phyloP scores from a whole-genome alignment of 2,888 invertebrate genomes.

The Desoria tigrina region DNA sequence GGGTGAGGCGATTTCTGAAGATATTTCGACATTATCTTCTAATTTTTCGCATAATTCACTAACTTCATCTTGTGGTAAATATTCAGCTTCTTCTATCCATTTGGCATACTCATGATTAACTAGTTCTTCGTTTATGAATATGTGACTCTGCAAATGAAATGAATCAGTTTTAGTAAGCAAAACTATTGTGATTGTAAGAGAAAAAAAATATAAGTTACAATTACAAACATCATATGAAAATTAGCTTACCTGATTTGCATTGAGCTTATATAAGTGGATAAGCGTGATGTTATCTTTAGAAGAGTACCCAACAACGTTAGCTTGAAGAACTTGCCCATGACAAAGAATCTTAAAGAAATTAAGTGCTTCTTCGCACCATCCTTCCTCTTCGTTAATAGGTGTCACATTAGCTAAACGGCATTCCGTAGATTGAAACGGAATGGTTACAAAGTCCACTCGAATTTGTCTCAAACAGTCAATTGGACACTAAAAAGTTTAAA shows the following conservation, averaged over 20 bases:
- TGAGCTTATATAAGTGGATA: slow-evolving; percentile 77
- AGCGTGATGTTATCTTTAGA: slow-evolving; percentile 72
- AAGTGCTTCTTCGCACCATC: slow-evolving; percentile 76
- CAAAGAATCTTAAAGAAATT: slow-evolving; percentile 77
- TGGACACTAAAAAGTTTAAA: too few relatives aligned
- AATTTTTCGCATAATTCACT: too few relatives aligned
- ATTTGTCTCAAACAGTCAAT: slow-evolving; percentile 84
- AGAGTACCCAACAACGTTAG: slow-evolving; percentile 82
- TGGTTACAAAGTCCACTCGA: slow-evolving; percentile 84
- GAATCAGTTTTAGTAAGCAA: slow-evolving; percentile 3
- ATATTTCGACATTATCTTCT: not conserved
- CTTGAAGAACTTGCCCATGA: slow-evolving; percentile 79
- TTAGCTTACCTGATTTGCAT: slow-evolving; percentile 70
- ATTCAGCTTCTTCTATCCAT: slow-evolving; percentile 61
- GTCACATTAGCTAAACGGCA: slow-evolving; percentile 86
- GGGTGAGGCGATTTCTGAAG: not conserved
- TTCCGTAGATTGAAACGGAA: slow-evolving; percentile 97
- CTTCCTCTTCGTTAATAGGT: slow-evolving; percentile 64
- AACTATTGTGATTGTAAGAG: slow-evolving; percentile 13
- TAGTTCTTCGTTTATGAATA: slow-evolving; percentile 78
- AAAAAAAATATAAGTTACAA: slow-evolving; percentile 1
- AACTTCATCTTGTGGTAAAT: slow-evolving; percentile 9
- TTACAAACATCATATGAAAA: not conserved
- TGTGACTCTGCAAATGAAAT: slow-evolving; percentile 37
- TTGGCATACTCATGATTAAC: slow-evolving; percentile 80